Conservation (phyloP, 1,140 invertebrate species). For the Drosophila pallidifrons region DNA sequence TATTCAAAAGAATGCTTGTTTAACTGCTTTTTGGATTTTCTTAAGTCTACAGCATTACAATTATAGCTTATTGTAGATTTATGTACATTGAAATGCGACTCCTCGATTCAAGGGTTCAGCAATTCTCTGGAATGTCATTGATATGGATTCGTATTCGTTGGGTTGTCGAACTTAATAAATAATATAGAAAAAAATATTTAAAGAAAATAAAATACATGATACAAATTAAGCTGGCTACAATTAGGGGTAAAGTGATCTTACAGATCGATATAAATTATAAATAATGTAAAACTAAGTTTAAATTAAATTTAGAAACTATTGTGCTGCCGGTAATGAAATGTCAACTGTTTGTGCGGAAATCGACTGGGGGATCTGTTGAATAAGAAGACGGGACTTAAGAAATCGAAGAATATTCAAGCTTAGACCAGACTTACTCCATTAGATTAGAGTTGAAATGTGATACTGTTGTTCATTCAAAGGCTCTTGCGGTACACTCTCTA, state of each 20-base stretch:
- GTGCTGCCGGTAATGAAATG: conserved; percentile 16
- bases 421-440: conserved; percentile 7
- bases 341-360: not conserved
- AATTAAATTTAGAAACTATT: conserved; percentile 15
- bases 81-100: conserved; percentile 50
- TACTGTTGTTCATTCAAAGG: conserved; percentile 36
- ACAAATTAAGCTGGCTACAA: conserved; percentile 32
- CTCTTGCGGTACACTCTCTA: conserved; percentile 58
- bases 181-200: conserved; percentile 1
- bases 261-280: conserved; percentile 62
- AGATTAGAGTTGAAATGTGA: not conserved
- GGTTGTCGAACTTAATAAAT: conserved; percentile 71
- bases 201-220: too few species aligned
- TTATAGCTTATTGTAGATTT: conserved; percentile 25
- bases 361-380: not conserved
- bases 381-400: not conserved
- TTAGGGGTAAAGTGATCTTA: conserved; percentile 56
- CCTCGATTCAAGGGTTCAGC: not conserved
- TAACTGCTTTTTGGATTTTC: conserved; percentile 3
- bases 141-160: conserved; percentile 84
- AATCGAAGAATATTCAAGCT: not conserved
- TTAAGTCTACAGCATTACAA: conserved; percentile 1
- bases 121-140: conserved; percentile 78
- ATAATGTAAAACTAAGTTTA: conserved; percentile 30
- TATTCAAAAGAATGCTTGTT: not conserved